Conservation (phyloP, 2,797 vertebrate genomes). For the Smutsia temminckii region DNA sequence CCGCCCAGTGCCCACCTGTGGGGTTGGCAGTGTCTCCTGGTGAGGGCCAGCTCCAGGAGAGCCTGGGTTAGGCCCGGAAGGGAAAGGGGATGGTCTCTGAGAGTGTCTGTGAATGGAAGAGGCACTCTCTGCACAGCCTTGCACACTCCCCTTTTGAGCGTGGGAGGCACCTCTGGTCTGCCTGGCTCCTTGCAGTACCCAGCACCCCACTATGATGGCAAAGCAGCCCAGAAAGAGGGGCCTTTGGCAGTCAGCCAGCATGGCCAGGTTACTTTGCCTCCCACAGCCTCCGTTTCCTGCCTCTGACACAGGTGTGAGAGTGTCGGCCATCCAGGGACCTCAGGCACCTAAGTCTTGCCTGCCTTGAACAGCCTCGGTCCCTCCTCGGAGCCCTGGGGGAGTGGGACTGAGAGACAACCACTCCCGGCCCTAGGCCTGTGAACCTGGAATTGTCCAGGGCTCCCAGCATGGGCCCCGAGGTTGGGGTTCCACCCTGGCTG, state of each 20-base stretch:
- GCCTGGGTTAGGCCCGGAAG: background rate
- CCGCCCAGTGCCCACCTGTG: background rate
- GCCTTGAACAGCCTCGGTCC: background rate
- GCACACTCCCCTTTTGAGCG: background rate
- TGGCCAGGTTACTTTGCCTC: background rate
- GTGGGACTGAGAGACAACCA: no score
- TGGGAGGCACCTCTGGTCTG: background rate
- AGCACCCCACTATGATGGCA: background rate
- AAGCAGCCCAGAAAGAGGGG: background rate
- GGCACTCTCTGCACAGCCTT: background rate
- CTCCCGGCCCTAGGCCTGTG: background rate
- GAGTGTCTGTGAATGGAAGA: no score
- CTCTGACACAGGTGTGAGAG: background rate
- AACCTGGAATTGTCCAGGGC: background rate
- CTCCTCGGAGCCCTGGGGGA: background rate
- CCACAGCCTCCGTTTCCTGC: background rate
- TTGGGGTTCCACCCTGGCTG: background rate
- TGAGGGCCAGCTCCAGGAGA: background rate
- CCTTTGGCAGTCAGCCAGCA: background rate
- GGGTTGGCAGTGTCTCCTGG: background rate
- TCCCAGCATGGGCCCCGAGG: accelerated
- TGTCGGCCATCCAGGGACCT: background rate
- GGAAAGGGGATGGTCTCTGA: background rate
- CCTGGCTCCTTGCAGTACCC: background rate
- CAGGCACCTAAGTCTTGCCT: background rate